A percentile compares a stretch with the other conserved stretches of the same genome.
Evolutionary conservation across 2,113 vertebrate species (phyloP).

Genomic region (Silurus meridionalis): DNA sequence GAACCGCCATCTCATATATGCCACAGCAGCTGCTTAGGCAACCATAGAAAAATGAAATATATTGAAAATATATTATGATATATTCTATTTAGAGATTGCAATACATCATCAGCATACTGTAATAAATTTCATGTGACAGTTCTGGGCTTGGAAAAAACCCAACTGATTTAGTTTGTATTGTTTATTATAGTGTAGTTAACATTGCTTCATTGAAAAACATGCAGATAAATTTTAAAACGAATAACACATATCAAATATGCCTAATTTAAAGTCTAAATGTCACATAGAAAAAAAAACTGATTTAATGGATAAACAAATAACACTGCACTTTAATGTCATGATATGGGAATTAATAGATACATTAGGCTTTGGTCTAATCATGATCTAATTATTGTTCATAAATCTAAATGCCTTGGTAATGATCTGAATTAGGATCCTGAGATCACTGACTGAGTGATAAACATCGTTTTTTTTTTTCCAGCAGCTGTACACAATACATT

Average conservation of each 20-base stretch:
- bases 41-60: slow-evolving; percentile 19
- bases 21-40: slow-evolving; percentile 36
- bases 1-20: slow-evolving; percentile 7
- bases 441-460: neutral
- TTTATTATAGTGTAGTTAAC: slow-evolving; percentile 10
- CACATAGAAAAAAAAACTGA: neutral
- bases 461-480: slow-evolving; percentile 8
- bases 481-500: neutral
- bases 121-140: slow-evolving; percentile 25
- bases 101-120: slow-evolving; percentile 8
- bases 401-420: slow-evolving; percentile 20
- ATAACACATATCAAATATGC: slow-evolving; percentile 8
- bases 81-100: slow-evolving; percentile 31
- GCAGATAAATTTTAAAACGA: neutral
- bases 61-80: slow-evolving; percentile 38
- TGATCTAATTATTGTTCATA: slow-evolving; percentile 14
- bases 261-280: slow-evolving; percentile 9
- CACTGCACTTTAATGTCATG: slow-evolving; percentile 1
- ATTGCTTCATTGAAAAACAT: neutral
- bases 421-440: slow-evolving; percentile 21
- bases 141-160: neutral
- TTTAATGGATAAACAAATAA: slow-evolving; percentile 24
- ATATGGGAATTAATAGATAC: slow-evolving; percentile 2
- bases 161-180: neutral
- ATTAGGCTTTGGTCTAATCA: slow-evolving; percentile 8